Conservation (phyloP, 1,140 invertebrate genomes). For the Druon quercuslanigerum region DNA sequence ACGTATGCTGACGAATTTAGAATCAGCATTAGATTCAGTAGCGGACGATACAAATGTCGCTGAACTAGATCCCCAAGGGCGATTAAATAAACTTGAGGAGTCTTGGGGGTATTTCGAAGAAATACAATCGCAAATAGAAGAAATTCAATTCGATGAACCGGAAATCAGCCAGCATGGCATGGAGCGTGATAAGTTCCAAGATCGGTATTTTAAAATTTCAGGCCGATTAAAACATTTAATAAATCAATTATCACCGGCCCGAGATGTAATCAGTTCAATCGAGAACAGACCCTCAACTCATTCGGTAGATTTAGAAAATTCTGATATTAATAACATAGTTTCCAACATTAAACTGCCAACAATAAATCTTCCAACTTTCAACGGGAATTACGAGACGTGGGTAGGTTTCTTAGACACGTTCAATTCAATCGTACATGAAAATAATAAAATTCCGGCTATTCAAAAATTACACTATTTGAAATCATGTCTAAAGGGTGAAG, state of each 20-base stretch:
- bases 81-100: neutral
- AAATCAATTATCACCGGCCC: neutral
- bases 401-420: neutral
- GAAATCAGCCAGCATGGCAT: neutral
- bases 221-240: neutral
- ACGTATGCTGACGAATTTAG: no score
- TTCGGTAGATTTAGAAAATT: neutral
- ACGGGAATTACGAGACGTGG: neutral
- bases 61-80: neutral
- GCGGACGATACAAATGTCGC: no score
- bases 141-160: neutral
- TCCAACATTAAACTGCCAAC: neutral
- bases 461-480: conserved; percentile 5
- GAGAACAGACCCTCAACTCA: no score
- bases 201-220: neutral
- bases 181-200: neutral
- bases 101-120: neutral
- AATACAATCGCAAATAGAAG: neutral
- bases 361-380: neutral
- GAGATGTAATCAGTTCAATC: neutral
- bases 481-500: neutral
- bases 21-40: no score
- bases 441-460: neutral
- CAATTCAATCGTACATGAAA: neutral
- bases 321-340: neutral